Evolutionary conservation across 2,113 vertebrate species (phyloP), one percentile per base, ranked within the genome.

Genomic region (Pluvianellus socialis): DNA sequence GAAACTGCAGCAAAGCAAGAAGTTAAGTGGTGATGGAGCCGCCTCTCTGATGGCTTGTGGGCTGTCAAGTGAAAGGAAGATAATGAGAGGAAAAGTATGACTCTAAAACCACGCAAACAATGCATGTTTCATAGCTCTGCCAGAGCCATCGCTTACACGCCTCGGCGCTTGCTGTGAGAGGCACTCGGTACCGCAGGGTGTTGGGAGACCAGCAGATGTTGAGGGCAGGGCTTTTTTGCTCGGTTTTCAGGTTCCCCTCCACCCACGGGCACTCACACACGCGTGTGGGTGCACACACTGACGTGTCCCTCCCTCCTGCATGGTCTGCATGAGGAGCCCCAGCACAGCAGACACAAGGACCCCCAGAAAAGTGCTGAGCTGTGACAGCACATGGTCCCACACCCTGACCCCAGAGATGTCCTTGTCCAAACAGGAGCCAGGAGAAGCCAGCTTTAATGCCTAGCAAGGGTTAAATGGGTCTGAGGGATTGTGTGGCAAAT

Each of bases 71-170:
- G 70, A 72, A 85, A 74, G 72, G 77, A 81, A 83, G 73, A 42
- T 56, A 82, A 94, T 74, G 32, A 70, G 24, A 94, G 44, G 15
- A 40, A 50, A 95, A 88, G 58, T 32, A 83, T 2, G 6, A 49
- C 63, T 85, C 62, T 35, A 49, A 89, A 95, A 97, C 49, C 35
- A 38, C 32, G 63, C 28, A 59, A 61, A 55, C 35, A 33, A 66
- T 80, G 40, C 8, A 19, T 85, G 71, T 90, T 96, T 96, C 76
- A 67, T 80, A 75, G 97, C 66, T 42, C 21, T 80, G 72, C 53
- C 26, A 16, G 40, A 82, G 44, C 65, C 52, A 10, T 26, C 3
- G 1, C n/a, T 89, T 24, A 18, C 42, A 33, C 0, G 2, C 27
- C 71, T 5, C 3, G 26, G 40, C 2, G 0, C 27, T 72, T 26